Conservation (phyloP, 2,797 vertebrate species). For the Aeoliscus strigatus region DNA sequence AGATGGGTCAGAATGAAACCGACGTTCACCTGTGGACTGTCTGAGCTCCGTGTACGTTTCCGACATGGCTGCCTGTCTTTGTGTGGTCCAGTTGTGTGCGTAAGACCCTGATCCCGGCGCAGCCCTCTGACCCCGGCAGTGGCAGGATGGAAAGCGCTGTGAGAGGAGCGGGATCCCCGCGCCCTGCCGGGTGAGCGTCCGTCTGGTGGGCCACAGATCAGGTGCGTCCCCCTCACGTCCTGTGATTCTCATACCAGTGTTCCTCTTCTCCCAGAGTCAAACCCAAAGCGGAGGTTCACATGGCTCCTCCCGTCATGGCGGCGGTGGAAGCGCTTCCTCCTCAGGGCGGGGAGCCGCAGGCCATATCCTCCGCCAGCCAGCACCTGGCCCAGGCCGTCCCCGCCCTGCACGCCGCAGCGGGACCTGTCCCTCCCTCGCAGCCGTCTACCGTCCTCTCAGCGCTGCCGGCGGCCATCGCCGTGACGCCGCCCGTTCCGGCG, state of each 20-base stretch:
- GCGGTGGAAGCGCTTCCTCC: slow-evolving; percentile 84
- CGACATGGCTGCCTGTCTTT: too few relatives aligned
- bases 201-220: background rate
- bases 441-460: slow-evolving; percentile 81
- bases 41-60: too few relatives aligned
- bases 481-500: slow-evolving; percentile 79
- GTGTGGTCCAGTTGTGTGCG: slow-evolving; percentile 80
- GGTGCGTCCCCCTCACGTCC: background rate
- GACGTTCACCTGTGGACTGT: too few relatives aligned
- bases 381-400: slow-evolving; percentile 86
- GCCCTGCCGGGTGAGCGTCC: slow-evolving; percentile 85
- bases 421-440: slow-evolving; percentile 85
- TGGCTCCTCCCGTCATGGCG: slow-evolving; percentile 84
- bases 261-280: slow-evolving; percentile 85
- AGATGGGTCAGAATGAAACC: too few relatives aligned
- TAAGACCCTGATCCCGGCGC: slow-evolving; percentile 91
- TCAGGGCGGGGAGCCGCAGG: slow-evolving; percentile 84
- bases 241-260: too few relatives aligned
- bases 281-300: slow-evolving; percentile 90
- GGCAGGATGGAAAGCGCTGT: slow-evolving; percentile 83
- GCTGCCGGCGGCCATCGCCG: slow-evolving; percentile 80
- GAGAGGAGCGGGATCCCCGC: slow-evolving; percentile 88
- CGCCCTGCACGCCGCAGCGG: slow-evolving; percentile 78
- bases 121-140: slow-evolving; percentile 80
- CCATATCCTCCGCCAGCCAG: slow-evolving; percentile 76